phyloP scores from a whole-genome alignment of 1,140 invertebrate species.

The Leptopilina clavipes region DNA sequence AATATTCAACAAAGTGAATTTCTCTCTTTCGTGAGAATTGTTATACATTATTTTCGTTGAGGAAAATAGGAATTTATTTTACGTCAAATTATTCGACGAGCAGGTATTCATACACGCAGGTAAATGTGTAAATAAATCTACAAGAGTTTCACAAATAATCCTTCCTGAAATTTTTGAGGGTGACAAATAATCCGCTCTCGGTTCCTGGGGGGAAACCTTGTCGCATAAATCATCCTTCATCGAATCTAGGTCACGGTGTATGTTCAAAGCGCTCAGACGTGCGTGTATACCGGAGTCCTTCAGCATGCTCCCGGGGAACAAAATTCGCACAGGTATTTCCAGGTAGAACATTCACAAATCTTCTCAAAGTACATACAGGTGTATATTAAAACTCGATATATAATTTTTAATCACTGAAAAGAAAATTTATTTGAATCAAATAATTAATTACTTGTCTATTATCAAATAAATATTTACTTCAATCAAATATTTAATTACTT shows the following conservation, averaged over 20 bases:
- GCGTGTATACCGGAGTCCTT: background rate
- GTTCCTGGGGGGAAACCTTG: slow-evolving; percentile 5
- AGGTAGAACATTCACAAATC: slow-evolving; percentile 7
- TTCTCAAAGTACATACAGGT: background rate
- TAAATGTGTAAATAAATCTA: background rate
- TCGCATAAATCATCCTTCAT: slow-evolving; percentile 35
- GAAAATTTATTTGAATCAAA: too few relatives aligned
- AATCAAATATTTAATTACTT: too few relatives aligned
- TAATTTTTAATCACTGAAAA: too few relatives aligned
- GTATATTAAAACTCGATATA: too few relatives aligned
- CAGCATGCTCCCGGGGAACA: background rate
- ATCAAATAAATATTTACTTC: too few relatives aligned
- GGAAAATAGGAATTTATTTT: background rate
- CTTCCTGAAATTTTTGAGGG: background rate
- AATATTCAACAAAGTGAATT: too few relatives aligned
- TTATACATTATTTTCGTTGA: background rate
- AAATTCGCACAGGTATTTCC: slow-evolving; percentile 7
- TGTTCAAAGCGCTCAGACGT: slow-evolving; percentile 22
- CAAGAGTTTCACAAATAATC: slow-evolving; percentile 18
- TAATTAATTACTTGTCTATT: too few relatives aligned
- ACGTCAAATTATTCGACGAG: background rate
- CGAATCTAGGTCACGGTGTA: slow-evolving; percentile 19
- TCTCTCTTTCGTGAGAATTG: background rate
- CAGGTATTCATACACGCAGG: background rate
- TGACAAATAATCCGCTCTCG: slow-evolving; percentile 37